Conservation (phyloP, 2,888 invertebrate species). For the Euzophera pinguis region DNA sequence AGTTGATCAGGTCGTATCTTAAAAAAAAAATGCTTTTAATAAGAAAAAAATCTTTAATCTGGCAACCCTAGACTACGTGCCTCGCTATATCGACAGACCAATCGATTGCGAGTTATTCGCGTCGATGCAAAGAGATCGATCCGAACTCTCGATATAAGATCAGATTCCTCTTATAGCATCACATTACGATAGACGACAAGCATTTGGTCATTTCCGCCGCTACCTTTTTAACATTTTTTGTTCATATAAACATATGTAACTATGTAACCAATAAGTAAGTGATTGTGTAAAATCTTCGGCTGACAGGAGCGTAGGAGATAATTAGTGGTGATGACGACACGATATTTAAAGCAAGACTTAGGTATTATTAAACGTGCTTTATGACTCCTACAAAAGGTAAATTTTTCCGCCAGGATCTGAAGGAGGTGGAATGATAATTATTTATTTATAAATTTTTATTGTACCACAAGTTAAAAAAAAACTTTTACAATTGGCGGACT, state of each 20-base stretch:
- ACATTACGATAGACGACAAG: conserved; percentile 20
- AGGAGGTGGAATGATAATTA: too few species aligned
- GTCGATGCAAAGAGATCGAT: conserved; percentile 42
- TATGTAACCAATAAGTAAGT: conserved; percentile 60
- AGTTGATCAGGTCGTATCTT: too few species aligned
- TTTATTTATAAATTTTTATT: too few species aligned
- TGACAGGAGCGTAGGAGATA: conserved; percentile 29
- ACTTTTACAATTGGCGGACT: too few species aligned
- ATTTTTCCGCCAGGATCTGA: too few species aligned
- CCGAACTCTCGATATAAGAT: conserved; percentile 40
- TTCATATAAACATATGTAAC: conserved; percentile 26
- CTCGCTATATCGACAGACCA: conserved; percentile 35
- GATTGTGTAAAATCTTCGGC: conserved; percentile 43
- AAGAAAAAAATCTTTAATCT: background rate
- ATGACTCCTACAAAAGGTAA: too few species aligned
- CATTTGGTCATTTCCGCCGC: conserved; percentile 58
- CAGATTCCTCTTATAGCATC: conserved; percentile 44
- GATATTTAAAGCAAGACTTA: conserved; percentile 1
- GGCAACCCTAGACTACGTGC: conserved; percentile 17
- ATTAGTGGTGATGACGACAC: conserved; percentile 28
- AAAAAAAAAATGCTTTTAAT: too few species aligned
- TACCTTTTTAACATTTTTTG: conserved; percentile 40
- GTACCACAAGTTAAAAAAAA: too few species aligned
- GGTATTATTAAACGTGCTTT: too few species aligned
- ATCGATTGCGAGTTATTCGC: conserved; percentile 32